Evolutionary conservation across 2,888 invertebrate genomes (phyloP).

Genomic region (Aphodius granarius): DNA sequence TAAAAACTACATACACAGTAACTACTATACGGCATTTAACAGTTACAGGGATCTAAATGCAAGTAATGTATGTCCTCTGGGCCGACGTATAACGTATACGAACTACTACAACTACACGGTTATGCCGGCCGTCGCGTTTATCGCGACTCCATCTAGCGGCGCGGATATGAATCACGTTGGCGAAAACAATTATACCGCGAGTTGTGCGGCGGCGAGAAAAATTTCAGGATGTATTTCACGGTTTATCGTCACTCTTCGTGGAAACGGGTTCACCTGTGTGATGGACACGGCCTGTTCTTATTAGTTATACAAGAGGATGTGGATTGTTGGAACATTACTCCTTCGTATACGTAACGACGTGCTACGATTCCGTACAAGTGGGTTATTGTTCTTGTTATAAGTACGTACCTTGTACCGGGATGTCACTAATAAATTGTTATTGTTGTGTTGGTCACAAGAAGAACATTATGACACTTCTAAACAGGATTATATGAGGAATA

Average conservation of each 20-base stretch:
- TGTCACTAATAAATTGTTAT: not conserved
- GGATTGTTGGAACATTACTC: not conserved
- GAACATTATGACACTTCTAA: no score
- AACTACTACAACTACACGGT: not conserved
- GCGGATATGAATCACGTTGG: not conserved
- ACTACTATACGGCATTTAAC: not conserved
- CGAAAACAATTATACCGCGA: not conserved
- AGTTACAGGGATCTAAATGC: slow-evolving; percentile 10
- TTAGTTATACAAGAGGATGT: not conserved
- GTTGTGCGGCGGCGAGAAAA: not conserved
- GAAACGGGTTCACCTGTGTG: not conserved
- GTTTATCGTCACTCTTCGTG: not conserved
- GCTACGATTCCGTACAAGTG: not conserved
- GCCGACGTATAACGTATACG: not conserved
- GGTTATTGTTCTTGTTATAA: not conserved
- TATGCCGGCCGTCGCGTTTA: not conserved
- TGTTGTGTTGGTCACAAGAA: no score
- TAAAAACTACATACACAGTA: slow-evolving; percentile 12
- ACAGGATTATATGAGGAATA: no score
- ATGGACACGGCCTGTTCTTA: not conserved
- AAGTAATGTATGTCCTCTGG: not conserved
- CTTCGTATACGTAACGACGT: not conserved
- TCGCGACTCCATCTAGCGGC: not conserved
- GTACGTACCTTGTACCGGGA: not conserved
- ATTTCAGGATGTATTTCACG: not conserved